Percentiles rank a stretch among this genome's conserved stretches.
These are phyloP conservation scores for Macrophya annulata DNA, from an alignment of 2,888 invertebrate genomes.

Conservation along the genomic window DNA sequence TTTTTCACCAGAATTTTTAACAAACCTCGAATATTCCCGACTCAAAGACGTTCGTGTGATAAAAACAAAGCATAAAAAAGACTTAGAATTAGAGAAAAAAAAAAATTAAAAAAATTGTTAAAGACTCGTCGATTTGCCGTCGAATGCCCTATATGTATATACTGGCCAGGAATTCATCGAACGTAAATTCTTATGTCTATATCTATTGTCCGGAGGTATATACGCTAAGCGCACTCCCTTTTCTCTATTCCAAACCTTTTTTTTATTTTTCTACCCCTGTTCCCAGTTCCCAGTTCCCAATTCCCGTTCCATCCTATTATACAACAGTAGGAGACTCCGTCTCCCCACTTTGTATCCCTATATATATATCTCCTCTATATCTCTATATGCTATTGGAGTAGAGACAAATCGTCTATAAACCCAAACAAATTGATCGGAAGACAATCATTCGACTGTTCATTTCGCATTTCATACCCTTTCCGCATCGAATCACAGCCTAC, in stretches of 20 bases:
- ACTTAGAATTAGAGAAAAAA: constrained; percentile 58
- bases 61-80: too few species aligned
- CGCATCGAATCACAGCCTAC: constrained; percentile 35
- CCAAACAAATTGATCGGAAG: constrained; percentile 75
- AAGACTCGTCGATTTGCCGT: too few species aligned
- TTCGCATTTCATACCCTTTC: constrained; percentile 27
- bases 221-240: background rate
- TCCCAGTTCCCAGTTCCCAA: background rate
- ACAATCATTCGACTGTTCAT: constrained; percentile 60
- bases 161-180: constrained; percentile 10
- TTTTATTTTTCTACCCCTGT: background rate
- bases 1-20: too few species aligned
- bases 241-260: background rate
- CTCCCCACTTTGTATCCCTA: background rate
- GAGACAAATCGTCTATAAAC: constrained; percentile 71
- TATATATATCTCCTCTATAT: background rate
- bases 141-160: too few species aligned
- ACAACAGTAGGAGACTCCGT: background rate
- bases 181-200: background rate
- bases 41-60: too few species aligned
- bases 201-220: too few species aligned
- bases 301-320: constrained; percentile 19
- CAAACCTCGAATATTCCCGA: too few species aligned
- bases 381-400: constrained; percentile 15
- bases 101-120: constrained; percentile 58